Evolutionary conservation across 2,888 invertebrate genomes (phyloP).

Genomic region (Cephus runcator): DNA sequence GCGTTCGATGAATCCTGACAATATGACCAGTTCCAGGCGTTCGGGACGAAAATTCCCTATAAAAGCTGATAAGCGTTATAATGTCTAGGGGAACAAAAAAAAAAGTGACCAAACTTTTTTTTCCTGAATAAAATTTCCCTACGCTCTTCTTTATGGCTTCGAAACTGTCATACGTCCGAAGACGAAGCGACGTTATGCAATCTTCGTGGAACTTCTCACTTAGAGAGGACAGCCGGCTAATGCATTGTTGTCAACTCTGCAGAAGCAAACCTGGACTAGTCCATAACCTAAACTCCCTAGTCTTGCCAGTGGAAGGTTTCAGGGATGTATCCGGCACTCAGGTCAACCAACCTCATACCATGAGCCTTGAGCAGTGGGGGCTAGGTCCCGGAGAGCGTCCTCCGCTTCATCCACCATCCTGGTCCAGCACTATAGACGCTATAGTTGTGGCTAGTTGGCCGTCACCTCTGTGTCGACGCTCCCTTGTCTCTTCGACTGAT

Average conservation of each 20-base stretch:
- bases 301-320: neutral
- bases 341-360: neutral
- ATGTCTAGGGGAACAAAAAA: neutral
- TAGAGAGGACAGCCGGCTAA: conserved; percentile 57
- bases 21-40: neutral
- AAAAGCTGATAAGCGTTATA: neutral
- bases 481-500: conserved; percentile 65
- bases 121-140: neutral
- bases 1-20: conserved; percentile 52
- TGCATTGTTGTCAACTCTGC: conserved; percentile 48
- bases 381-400: conserved; percentile 14
- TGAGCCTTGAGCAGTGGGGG: neutral
- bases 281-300: conserved; percentile 13
- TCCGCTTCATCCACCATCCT: conserved; percentile 11
- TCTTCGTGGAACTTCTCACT: conserved; percentile 63
- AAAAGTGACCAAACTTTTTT: neutral
- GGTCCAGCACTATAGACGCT: conserved; percentile 52
- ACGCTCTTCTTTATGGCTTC: neutral
- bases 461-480: conserved; percentile 64
- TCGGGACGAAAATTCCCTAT: neutral
- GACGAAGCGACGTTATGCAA: conserved; percentile 31
- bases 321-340: conserved; percentile 1
- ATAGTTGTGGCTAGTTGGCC: conserved; percentile 64
- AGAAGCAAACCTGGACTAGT: conserved; percentile 1
- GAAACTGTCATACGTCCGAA: neutral